Percentiles rank a stretch among this genome's conserved stretches.
phyloP scores from a whole-genome alignment of 2,888 invertebrate species.

The Thecocarcelia acutangulata region DNA sequence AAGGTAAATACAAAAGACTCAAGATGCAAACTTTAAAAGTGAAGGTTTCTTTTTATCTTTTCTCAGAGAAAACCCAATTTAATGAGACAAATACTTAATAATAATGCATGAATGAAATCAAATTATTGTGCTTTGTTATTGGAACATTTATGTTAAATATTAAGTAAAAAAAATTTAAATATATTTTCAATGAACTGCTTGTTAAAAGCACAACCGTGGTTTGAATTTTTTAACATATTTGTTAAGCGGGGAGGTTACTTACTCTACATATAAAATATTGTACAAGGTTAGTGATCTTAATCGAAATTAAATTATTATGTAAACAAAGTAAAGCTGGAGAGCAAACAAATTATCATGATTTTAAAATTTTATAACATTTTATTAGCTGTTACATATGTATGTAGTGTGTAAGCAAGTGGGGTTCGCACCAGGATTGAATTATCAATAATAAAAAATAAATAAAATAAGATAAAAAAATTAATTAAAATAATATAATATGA shows the following conservation, averaged over 20 bases:
- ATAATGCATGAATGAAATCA: neutral
- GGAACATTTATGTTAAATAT: neutral
- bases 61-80: no score
- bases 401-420: no score
- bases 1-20: conserved; percentile 13
- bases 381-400: no score
- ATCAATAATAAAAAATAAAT: no score
- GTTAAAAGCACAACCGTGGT: neutral
- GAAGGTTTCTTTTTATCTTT: neutral
- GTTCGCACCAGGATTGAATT: no score
- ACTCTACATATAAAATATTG: neutral
- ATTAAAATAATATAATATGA: no score
- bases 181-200: conserved; percentile 7
- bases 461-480: no score
- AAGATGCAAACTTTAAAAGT: conserved; percentile 30
- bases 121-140: neutral
- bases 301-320: neutral
- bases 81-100: no score
- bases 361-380: no score
- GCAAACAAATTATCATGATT: neutral
- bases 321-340: conserved; percentile 1
- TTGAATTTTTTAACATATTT: neutral
- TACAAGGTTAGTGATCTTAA: conserved; percentile 21
- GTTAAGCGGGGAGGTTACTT: neutral
- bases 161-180: neutral